A percentile compares a stretch with the other conserved stretches of the same genome.
Conservation (phyloP, 1,140 invertebrate genomes). For the Carposina sasakii region DNA sequence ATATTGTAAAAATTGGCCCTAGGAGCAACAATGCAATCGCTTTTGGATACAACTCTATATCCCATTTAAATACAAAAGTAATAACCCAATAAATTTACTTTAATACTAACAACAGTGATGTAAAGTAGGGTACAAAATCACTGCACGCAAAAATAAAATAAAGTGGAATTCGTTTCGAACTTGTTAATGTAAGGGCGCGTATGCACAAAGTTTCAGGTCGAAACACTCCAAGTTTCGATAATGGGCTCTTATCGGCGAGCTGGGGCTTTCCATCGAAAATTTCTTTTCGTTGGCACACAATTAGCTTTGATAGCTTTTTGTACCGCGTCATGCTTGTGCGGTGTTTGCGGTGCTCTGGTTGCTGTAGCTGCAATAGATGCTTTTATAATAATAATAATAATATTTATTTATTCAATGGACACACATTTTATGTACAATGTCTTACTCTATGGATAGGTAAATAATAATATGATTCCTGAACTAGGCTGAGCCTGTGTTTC, state of each 20-base stretch:
- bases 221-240: slow-evolving; percentile 55
- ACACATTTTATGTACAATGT: too few species aligned
- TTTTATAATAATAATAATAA: not conserved
- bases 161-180: slow-evolving; percentile 51
- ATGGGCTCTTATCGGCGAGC: slow-evolving; percentile 53
- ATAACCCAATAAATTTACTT: too few species aligned
- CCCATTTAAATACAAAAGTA: too few species aligned
- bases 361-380: slow-evolving; percentile 6
- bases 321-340: slow-evolving; percentile 49
- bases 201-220: slow-evolving; percentile 45
- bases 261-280: slow-evolving; percentile 45
- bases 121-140: slow-evolving; percentile 1
- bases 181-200: slow-evolving; percentile 46
- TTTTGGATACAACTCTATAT: too few species aligned
- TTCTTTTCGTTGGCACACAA: slow-evolving; percentile 62
- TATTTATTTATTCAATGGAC: too few species aligned
- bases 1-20: too few species aligned
- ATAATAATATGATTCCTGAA: too few species aligned
- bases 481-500: too few species aligned
- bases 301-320: slow-evolving; percentile 59
- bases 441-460: too few species aligned
- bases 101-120: too few species aligned
- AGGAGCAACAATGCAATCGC: too few species aligned
- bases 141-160: slow-evolving; percentile 55
- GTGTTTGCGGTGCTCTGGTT: slow-evolving; percentile 5